These are phyloP conservation scores for Heliconius erato DNA, from an alignment of 2,888 invertebrate species.

Conservation along the genomic window DNA sequence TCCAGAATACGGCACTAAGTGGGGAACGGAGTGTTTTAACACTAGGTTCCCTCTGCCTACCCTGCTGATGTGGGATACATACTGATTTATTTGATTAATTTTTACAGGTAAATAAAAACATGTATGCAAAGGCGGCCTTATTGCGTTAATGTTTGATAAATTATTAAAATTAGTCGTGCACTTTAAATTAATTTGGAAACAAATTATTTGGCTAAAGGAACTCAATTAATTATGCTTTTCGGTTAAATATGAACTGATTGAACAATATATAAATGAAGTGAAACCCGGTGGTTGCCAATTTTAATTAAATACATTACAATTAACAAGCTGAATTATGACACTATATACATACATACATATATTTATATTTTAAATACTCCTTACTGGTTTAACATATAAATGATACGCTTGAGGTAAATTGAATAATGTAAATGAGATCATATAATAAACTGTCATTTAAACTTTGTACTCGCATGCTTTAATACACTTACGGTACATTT, in stretches of 20 bases:
- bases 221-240: neutral
- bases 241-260: neutral
- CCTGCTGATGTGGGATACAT: no score
- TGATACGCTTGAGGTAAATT: neutral
- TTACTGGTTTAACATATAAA: neutral
- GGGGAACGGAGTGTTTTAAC: no score
- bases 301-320: constrained; percentile 22
- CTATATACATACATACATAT: neutral
- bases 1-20: no score
- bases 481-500: neutral
- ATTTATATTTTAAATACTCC: neutral
- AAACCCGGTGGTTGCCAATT: constrained; percentile 3
- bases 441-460: neutral
- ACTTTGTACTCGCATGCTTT: neutral
- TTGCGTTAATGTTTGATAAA: neutral
- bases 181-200: neutral
- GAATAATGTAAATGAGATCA: neutral
- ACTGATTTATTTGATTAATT: no score
- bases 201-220: constrained; percentile 4
- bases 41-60: no score
- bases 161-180: neutral
- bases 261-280: constrained; percentile 11
- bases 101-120: no score
- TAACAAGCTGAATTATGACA: constrained; percentile 5
- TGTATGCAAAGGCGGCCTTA: no score